These are phyloP conservation scores for Sebastes flavidus DNA, from an alignment of 2,797 vertebrate species.

Conservation along the genomic window DNA sequence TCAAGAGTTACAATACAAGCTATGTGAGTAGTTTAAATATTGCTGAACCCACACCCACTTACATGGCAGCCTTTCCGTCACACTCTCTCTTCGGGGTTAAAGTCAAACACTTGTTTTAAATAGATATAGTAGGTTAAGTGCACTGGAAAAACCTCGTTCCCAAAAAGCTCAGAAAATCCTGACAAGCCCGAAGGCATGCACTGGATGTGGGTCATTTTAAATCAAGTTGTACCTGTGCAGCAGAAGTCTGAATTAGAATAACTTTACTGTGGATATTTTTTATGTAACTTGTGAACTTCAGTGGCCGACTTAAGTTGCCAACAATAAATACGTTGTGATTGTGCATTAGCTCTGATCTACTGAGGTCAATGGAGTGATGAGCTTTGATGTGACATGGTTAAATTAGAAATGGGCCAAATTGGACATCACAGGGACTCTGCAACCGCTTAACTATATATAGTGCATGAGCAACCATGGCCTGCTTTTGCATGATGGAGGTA, in stretches of 20 bases:
- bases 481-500: conserved; percentile 49
- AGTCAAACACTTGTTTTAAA: neutral
- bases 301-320: neutral
- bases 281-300: neutral
- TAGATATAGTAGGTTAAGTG: neutral
- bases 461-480: conserved; percentile 3
- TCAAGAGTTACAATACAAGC: neutral
- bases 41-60: neutral
- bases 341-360: conserved; percentile 6
- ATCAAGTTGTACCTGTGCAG: neutral
- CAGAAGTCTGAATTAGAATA: neutral
- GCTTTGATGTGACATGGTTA: conserved; percentile 46
- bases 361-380: conserved; percentile 21
- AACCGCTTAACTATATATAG: conserved; percentile 29
- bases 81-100: neutral
- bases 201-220: neutral
- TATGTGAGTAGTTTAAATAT: neutral
- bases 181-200: neutral
- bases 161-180: neutral
- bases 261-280: neutral
- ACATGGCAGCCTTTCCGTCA: neutral
- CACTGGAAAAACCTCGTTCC: neutral
- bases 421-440: conserved; percentile 21
- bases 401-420: conserved; percentile 41
- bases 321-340: conserved; percentile 25